phyloP scores from a whole-genome alignment of 1,140 invertebrate genomes.

The Drosophila kanapiae region DNA sequence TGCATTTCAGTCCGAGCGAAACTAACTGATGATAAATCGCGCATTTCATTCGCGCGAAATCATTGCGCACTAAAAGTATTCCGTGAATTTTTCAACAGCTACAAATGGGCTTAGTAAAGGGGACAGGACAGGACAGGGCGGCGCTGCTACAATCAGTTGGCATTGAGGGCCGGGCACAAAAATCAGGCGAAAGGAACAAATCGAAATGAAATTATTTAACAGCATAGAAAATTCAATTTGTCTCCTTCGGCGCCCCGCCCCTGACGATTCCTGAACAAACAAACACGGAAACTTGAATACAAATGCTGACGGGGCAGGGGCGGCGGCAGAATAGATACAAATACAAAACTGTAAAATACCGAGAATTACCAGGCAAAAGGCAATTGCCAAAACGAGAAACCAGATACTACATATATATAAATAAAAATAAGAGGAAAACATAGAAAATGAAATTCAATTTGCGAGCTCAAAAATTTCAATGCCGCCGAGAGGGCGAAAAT shows the following conservation, averaged over 20 bases:
- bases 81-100: slow-evolving; percentile 67
- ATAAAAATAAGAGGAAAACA: slow-evolving; percentile 64
- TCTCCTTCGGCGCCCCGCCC: neutral
- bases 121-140: neutral
- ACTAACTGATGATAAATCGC: slow-evolving; percentile 18
- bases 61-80: slow-evolving; percentile 57
- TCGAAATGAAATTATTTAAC: slow-evolving; percentile 79
- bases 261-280: slow-evolving; percentile 30
- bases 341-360: slow-evolving; percentile 56
- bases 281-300: slow-evolving; percentile 23
- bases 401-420: slow-evolving; percentile 45
- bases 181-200: slow-evolving; percentile 61
- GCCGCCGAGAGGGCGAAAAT: slow-evolving; percentile 33
- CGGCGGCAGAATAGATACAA: slow-evolving; percentile 28
- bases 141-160: slow-evolving; percentile 60
- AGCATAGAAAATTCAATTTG: slow-evolving; percentile 78
- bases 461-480: slow-evolving; percentile 72
- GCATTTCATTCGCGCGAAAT: slow-evolving; percentile 16
- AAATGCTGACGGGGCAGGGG: slow-evolving; percentile 6
- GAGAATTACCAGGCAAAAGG: slow-evolving; percentile 69
- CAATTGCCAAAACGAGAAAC: slow-evolving; percentile 62
- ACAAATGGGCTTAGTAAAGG: slow-evolving; percentile 50
- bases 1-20: slow-evolving; percentile 16
- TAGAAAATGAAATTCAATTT: slow-evolving; percentile 83
- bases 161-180: slow-evolving; percentile 59